Conservation (phyloP, 2,888 invertebrate genomes). For the Himalopsyche kuldschensis region DNA sequence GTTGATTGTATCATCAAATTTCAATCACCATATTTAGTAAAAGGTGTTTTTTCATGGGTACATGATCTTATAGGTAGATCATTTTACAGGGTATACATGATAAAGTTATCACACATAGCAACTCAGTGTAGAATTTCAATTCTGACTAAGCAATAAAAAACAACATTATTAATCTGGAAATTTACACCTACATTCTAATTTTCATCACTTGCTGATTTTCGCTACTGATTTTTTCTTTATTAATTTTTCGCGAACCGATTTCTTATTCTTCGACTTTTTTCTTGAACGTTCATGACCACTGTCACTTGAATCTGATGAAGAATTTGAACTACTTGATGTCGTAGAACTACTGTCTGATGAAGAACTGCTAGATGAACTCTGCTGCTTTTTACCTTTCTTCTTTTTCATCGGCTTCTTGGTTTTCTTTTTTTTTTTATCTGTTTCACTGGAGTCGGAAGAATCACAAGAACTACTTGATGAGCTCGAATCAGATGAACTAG, state of each 20-base stretch:
- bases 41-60: too few species aligned
- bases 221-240: constrained; percentile 17
- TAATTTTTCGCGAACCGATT: constrained; percentile 31
- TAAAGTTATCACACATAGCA: too few species aligned
- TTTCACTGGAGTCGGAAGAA: constrained; percentile 42
- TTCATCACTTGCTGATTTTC: not conserved
- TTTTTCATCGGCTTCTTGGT: constrained; percentile 47
- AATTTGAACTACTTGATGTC: constrained; percentile 40
- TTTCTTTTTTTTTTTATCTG: constrained; percentile 47
- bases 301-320: constrained; percentile 34
- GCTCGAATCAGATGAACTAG: constrained; percentile 50
- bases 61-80: too few species aligned
- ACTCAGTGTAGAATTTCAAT: too few species aligned
- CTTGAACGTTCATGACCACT: constrained; percentile 36
- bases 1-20: too few species aligned
- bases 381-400: constrained; percentile 44
- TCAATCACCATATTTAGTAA: too few species aligned
- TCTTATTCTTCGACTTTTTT: constrained; percentile 38
- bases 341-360: constrained; percentile 47
- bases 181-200: not conserved
- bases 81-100: too few species aligned
- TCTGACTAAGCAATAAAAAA: too few species aligned
- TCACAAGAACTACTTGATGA: constrained; percentile 34
- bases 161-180: too few species aligned
- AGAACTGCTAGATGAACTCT: constrained; percentile 47